Evolutionary conservation across 2,113 vertebrate species (phyloP).

Genomic region (Aegithalos caudatus): DNA sequence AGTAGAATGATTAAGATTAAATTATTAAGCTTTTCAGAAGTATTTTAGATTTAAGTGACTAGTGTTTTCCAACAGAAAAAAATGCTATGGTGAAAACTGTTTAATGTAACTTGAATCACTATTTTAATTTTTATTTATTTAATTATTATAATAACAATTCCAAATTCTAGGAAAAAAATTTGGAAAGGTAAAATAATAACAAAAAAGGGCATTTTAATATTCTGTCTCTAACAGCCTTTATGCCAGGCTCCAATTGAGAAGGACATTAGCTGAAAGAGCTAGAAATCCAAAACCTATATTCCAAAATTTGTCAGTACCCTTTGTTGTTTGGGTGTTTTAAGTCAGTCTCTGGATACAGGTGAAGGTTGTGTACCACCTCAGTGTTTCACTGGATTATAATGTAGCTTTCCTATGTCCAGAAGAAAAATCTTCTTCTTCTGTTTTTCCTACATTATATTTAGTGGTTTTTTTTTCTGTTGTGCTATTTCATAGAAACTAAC

Average conservation of each 20-base stretch:
- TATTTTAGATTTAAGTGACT: neutral
- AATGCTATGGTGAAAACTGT: neutral
- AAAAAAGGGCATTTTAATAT: neutral
- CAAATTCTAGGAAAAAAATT: neutral
- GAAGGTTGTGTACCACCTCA: neutral
- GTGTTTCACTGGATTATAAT: neutral
- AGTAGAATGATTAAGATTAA: neutral
- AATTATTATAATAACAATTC: neutral
- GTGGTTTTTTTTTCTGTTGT: neutral
- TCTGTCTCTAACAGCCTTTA: neutral
- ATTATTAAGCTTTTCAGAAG: neutral
- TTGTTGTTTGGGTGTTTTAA: neutral
- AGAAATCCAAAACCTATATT: neutral
- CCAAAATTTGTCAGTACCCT: neutral
- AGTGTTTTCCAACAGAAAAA: neutral
- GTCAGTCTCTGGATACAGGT: neutral
- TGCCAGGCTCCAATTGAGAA: fast-evolving
- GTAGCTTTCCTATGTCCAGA: neutral
- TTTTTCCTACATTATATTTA: neutral
- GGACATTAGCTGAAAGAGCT: neutral
- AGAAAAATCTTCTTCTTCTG: neutral
- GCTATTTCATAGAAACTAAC: neutral
- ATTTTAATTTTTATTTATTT: neutral
- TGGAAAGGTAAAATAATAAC: neutral
- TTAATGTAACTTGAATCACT: neutral